Conservation (phyloP, 2,888 invertebrate genomes). For the Eubasilissa splendida region DNA sequence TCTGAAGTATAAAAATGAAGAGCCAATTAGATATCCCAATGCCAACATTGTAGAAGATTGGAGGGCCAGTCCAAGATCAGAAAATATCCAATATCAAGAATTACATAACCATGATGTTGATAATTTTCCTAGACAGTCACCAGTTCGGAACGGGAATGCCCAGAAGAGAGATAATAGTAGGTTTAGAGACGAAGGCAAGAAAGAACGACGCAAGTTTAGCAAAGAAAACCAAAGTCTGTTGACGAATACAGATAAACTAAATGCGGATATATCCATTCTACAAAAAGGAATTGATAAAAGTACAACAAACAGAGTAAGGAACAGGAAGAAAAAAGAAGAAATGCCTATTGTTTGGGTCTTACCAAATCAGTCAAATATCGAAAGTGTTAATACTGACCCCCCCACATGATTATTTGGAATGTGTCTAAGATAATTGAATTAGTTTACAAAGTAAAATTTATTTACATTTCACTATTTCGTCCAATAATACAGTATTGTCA, state of each 20-base stretch:
- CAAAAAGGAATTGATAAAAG: conserved; percentile 10
- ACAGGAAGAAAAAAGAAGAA: conserved; percentile 61
- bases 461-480: too few relatives aligned
- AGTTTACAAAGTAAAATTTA: too few relatives aligned
- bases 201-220: conserved; percentile 32
- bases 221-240: conserved; percentile 12
- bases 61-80: conserved; percentile 44
- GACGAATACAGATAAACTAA: neutral
- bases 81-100: conserved; percentile 25
- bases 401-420: too few relatives aligned
- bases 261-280: neutral
- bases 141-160: neutral
- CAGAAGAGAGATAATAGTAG: conserved; percentile 21
- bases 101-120: conserved; percentile 18
- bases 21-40: conserved; percentile 12
- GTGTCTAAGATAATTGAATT: too few relatives aligned
- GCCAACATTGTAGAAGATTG: conserved; percentile 41
- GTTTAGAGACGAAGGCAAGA: conserved; percentile 40
- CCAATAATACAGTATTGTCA: too few relatives aligned
- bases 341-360: conserved; percentile 62
- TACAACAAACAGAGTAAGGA: conserved; percentile 21
- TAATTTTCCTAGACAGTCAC: conserved; percentile 36
- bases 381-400: too few relatives aligned
- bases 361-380: conserved; percentile 54
- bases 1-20: conserved; percentile 39